Evolutionary conservation across 2,113 vertebrate genomes (phyloP), one percentile per base, ranked within the genome.

Genomic region (Aptenodytes patagonicus): DNA sequence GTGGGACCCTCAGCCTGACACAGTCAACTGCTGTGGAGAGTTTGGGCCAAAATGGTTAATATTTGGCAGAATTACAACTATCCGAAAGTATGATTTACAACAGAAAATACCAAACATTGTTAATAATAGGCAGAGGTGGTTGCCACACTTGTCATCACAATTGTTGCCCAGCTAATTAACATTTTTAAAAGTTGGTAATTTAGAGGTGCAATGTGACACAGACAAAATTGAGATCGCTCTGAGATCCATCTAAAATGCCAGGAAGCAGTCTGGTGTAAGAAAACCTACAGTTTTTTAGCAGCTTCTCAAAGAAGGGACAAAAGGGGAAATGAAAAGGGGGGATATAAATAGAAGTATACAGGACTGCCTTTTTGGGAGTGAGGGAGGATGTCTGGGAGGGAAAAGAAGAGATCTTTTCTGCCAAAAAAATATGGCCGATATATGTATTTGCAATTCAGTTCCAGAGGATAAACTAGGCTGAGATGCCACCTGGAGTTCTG

Each of bases 401-500:
- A 40, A 79, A 51, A 62, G 70, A 92, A 78, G 46, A 76, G 54
- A 71, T 44, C 40, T 85, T 76, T 94, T 83, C 73, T 96, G 70
- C 90, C 73, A 87, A 72, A 94, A 89, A 70, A 69, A 29, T 7
- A 46, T 0, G 49, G 32, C 69, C 84, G 19, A 57, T 81, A 36
- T 16, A 38, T n/a, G 24, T 46, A 46, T 93, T 77, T 87, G 49
- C 57, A 47, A 1, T 14, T 49, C 29, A 18, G 6, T 70, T 90
- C 25, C 51, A 44, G 78, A 55, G 71, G 60, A 89, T 91, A 73
- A 70, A 70, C 70, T 46, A 51, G 78, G 22, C 79, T 85, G 58
- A 96, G 94, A 86, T 96, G 97, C 96, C 94, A 86, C 78, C 95
- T 94, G 90, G 93, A 95, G 93, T 92, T 75, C 32, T 12, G 17